A percentile compares a stretch with the other conserved stretches of the same genome.
Evolutionary conservation across 2,888 invertebrate species (phyloP).

Genomic region (Lomographa bimaculata): DNA sequence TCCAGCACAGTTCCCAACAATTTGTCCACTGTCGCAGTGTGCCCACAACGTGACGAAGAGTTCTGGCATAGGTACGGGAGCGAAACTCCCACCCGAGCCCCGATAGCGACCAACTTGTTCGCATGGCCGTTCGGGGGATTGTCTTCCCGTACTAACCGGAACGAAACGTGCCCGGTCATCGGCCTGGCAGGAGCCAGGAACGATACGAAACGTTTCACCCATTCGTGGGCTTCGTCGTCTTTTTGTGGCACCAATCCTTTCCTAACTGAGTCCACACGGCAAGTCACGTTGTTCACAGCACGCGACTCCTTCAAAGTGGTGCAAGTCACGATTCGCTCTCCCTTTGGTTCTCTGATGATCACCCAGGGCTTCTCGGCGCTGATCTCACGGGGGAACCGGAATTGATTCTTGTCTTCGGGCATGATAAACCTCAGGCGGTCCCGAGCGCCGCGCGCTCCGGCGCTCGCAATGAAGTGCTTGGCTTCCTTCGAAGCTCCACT

Average conservation of each 20-base stretch:
- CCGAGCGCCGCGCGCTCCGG: conserved; percentile 89
- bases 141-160: conserved; percentile 87
- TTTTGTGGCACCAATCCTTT: conserved; percentile 88
- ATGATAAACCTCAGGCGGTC: conserved; percentile 88
- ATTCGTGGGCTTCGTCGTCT: conserved; percentile 86
- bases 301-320: conserved; percentile 91
- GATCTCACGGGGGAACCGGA: conserved; percentile 88
- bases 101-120: conserved; percentile 71
- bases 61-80: conserved; percentile 92
- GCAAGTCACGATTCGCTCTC: conserved; percentile 91
- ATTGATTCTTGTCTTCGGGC: conserved; percentile 85
- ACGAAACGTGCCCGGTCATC: conserved; percentile 91
- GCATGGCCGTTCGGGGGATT: conserved; percentile 69
- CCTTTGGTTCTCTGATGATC: conserved; percentile 89
- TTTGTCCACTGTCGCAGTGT: conserved; percentile 85
- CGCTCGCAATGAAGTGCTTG: conserved; percentile 88
- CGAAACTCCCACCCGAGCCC: conserved; percentile 90
- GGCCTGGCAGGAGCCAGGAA: conserved; percentile 85
- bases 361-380: conserved; percentile 91
- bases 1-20: conserved; percentile 88
- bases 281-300: conserved; percentile 92
- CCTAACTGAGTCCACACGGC: conserved; percentile 86
- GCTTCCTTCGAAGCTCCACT: conserved; percentile 83
- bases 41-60: conserved; percentile 82
- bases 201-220: conserved; percentile 89